These are phyloP conservation scores for Ceratosolen fusciceps DNA, from an alignment of 1,140 invertebrate species.

Conservation along the genomic window DNA sequence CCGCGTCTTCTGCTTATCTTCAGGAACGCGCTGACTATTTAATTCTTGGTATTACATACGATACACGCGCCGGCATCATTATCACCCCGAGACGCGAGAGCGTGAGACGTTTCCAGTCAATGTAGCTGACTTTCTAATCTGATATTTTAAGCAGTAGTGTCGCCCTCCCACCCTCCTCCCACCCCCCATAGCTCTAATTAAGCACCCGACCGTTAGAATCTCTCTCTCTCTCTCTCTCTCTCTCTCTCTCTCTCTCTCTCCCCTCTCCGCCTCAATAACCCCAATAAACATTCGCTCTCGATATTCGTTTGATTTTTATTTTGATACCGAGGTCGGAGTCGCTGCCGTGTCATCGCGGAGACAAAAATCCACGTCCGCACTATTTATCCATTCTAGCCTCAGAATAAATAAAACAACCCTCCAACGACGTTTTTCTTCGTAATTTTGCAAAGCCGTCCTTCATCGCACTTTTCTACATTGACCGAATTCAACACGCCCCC, in stretches of 20 bases:
- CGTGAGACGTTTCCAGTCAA: conserved; percentile 26
- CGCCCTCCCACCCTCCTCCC: not conserved
- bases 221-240: not conserved
- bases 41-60: conserved; percentile 61
- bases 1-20: conserved; percentile 46
- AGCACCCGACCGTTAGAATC: too few relatives aligned
- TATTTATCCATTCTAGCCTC: too few relatives aligned
- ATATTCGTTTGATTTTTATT: too few relatives aligned
- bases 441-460: too few relatives aligned
- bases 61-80: conserved; percentile 56
- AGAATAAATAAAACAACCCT: too few relatives aligned
- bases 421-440: too few relatives aligned
- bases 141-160: conserved; percentile 36
- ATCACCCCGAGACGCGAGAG: conserved; percentile 45
- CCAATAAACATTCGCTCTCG: not conserved
- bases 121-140: conserved; percentile 29
- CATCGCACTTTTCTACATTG: too few relatives aligned
- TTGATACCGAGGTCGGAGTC: too few relatives aligned
- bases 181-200: too few relatives aligned
- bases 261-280: not conserved
- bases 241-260: not conserved
- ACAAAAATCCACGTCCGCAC: too few relatives aligned
- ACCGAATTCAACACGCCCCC: too few relatives aligned
- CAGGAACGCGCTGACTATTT: conserved; percentile 56
- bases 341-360: too few relatives aligned